Evolutionary conservation across 2,113 vertebrate species (phyloP).

Genomic region (Megaceryle maxima): DNA sequence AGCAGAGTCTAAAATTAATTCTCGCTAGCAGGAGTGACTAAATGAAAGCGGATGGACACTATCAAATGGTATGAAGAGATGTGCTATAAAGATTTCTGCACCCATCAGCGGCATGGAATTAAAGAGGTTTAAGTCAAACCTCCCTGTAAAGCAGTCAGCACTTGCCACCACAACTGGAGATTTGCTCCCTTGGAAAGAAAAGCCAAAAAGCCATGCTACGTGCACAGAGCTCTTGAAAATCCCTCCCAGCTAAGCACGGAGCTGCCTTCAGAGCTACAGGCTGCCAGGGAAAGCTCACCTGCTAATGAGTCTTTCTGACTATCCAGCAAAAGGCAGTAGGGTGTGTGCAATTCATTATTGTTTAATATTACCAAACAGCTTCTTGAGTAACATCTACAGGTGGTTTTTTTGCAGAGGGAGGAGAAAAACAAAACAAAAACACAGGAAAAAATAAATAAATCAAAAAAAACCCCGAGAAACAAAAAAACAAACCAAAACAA

Average conservation of each 20-base stretch:
- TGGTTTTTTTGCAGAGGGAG: neutral
- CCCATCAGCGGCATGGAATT: neutral
- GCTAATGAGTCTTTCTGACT: neutral
- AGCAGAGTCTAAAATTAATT: slow-evolving; percentile 37
- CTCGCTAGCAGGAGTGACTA: neutral
- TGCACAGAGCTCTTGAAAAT: neutral
- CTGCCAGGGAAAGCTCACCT: neutral
- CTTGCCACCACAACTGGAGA: rapidly evolving
- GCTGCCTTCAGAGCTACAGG: rapidly evolving
- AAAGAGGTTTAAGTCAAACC: neutral
- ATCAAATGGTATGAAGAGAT: neutral
- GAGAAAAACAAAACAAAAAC: too few relatives aligned
- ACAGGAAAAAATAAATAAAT: too few relatives aligned
- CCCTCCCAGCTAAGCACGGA: rapidly evolving
- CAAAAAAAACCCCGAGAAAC: too few relatives aligned
- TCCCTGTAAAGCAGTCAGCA: neutral
- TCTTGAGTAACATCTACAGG: rapidly evolving
- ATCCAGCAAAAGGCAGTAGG: neutral
- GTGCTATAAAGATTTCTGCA: neutral
- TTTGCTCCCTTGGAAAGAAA: neutral
- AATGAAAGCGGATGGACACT: neutral
- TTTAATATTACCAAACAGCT: neutral
- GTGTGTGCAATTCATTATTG: neutral
- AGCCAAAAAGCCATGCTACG: rapidly evolving
- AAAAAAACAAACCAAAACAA: too few relatives aligned